Evolutionary conservation across 2,888 invertebrate genomes (phyloP), one percentile per base, ranked within the genome.

Genomic region (Alviniconcha strummeri): DNA sequence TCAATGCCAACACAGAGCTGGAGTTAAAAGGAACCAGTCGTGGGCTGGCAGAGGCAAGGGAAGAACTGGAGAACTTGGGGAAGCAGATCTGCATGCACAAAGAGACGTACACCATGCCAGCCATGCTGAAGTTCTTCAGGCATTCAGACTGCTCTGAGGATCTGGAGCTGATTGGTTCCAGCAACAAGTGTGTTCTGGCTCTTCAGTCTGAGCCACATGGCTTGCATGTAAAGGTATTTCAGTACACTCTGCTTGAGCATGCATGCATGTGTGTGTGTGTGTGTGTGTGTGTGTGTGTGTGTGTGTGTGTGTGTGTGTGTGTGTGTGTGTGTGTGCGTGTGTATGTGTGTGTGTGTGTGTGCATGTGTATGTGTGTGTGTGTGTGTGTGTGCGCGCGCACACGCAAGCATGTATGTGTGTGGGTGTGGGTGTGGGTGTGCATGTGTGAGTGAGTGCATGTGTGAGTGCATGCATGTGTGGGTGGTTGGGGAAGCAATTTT

Each of bases 221-320:
- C 72, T 69, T 69, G n/a, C 69, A 11, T 5, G 17, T 69, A 17
- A 17, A 17, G 69, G 13, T n/a, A 60, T 11, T 78, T 11, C 56
- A 17, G 54, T 11, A 54, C 56, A 54, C 11, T 69, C 19, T 80
- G 67, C 54, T 69, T 52, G 69, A 54, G 80, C 6, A n/a, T 69
- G 80, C 52, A 54, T 67, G 80, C 69, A 54, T 80, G 69, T 80
- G 67, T 80, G 80, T 80, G 80, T 80, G 80, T 80, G 67, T 80
- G 80, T 80, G 69, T 80, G 69, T 80, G 54, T 69, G 80, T 69
- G 54, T 69, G 71, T 54, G 69, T 80, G 69, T 69, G 36, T 69
- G 69, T 54, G 80, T 80, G 69, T 71, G 80, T 80, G 69, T 5
- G 80, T 69, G 54, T 71, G 67, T 69, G 52, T 80, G 64, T 69